Percentiles rank a stretch among this genome's conserved stretches.
Evolutionary conservation across 2,113 vertebrate genomes (phyloP).

Genomic region (Rutilus rutilus): DNA sequence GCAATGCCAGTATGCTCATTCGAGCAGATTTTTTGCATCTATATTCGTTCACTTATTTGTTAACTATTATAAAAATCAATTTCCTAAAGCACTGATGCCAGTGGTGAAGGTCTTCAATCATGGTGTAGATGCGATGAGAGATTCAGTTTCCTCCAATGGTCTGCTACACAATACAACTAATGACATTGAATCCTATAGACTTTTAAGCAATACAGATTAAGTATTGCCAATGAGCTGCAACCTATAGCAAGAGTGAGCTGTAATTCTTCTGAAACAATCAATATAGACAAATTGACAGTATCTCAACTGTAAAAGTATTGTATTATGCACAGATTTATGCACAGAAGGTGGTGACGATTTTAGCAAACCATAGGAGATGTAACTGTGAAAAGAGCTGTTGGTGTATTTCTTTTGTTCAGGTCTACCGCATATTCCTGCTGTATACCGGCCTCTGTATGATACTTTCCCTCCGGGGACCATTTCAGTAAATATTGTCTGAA

Average conservation of each 20-base stretch:
- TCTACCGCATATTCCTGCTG: not conserved
- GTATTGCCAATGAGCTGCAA: not conserved
- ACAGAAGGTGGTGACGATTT: too few species aligned
- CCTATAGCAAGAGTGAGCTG: not conserved
- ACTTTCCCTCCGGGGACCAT: conserved; percentile 2
- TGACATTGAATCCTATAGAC: not conserved
- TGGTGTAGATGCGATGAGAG: not conserved
- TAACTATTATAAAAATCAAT: conserved; percentile 16
- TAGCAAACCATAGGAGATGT: not conserved
- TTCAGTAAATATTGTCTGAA: conserved; percentile 33
- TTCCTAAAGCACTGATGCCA: conserved; percentile 3
- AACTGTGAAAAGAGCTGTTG: not conserved
- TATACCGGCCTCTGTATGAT: not conserved
- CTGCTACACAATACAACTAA: not conserved
- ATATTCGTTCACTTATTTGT: conserved; percentile 1
- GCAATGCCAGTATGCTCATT: not conserved
- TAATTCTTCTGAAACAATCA: conserved; percentile 4
- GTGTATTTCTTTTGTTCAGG: not conserved
- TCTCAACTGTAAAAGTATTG: not conserved
- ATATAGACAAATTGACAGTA: not conserved
- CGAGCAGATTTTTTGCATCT: not conserved
- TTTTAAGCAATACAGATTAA: not conserved
- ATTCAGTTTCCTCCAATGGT: not conserved
- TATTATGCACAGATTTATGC: not conserved
- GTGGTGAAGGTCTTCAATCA: conserved; percentile 11